phyloP scores from a whole-genome alignment of 2,888 invertebrate genomes.

The Scelioninae gen. 1 region DNA sequence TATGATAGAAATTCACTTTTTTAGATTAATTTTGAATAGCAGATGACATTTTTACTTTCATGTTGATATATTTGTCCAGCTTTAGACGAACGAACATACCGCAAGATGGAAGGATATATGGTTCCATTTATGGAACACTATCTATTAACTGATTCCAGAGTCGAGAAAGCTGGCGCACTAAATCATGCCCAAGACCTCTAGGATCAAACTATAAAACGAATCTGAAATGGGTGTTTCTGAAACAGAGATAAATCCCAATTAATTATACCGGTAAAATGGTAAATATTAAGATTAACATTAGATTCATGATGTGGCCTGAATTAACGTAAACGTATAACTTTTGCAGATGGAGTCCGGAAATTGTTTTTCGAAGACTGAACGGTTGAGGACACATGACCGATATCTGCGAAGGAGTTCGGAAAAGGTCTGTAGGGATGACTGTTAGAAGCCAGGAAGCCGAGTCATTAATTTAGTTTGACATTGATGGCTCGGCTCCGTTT shows the following conservation, averaged over 20 bases:
- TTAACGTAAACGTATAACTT: too few relatives aligned
- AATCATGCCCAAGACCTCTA: constrained; percentile 13
- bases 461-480: constrained; percentile 82
- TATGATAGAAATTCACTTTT: too few relatives aligned
- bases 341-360: too few relatives aligned
- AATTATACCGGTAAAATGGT: background rate
- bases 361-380: too few relatives aligned
- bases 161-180: constrained; percentile 8
- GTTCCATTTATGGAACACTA: background rate
- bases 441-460: constrained; percentile 81
- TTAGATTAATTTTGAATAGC: background rate
- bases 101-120: background rate
- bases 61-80: background rate
- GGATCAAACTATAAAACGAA: background rate
- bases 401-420: constrained; percentile 53
- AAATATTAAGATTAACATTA: too few relatives aligned
- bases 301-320: too few relatives aligned
- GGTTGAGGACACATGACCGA: constrained; percentile 33
- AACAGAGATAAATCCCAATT: constrained; percentile 16
- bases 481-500: constrained; percentile 80
- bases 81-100: background rate
- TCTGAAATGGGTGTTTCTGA: constrained; percentile 6
- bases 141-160: background rate
- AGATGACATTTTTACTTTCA: background rate
- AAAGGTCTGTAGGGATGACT: constrained; percentile 71